Conservation (phyloP, 2,113 vertebrate genomes). For the Odontophorus gujanensis region DNA sequence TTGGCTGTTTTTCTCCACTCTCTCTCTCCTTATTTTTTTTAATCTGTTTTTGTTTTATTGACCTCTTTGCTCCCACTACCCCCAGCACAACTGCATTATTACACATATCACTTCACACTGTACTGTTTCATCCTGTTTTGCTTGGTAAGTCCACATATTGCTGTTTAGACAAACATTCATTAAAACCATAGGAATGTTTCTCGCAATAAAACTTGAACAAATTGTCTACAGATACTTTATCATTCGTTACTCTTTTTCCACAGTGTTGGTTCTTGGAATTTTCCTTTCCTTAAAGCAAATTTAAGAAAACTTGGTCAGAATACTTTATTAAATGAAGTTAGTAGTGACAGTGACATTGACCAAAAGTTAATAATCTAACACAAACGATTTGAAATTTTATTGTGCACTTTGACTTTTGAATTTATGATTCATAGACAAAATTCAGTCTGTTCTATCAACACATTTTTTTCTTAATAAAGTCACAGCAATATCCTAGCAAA, state of each 20-base stretch:
- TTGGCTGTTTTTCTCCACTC: neutral
- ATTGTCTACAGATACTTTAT: neutral
- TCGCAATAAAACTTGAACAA: neutral
- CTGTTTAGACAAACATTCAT: neutral
- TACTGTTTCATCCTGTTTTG: neutral
- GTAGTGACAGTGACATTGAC: fast-evolving
- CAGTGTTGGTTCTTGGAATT: neutral
- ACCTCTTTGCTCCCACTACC: neutral
- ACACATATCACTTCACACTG: neutral
- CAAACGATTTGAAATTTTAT: neutral
- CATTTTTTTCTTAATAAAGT: neutral
- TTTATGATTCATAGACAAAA: neutral
- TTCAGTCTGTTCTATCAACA: neutral
- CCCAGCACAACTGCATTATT: neutral
- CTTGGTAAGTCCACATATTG: fast-evolving
- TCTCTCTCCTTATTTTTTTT: neutral
- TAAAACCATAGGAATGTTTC: neutral
- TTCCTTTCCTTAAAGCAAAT: neutral
- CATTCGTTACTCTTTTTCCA: neutral
- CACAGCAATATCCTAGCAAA: neutral
- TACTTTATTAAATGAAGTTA: neutral
- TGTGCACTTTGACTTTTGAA: neutral
- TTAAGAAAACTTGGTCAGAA: neutral
- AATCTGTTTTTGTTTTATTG: neutral
- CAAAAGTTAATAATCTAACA: neutral